Conservation (phyloP, 2,888 invertebrate genomes). For the Drosophila kanekoi region DNA sequence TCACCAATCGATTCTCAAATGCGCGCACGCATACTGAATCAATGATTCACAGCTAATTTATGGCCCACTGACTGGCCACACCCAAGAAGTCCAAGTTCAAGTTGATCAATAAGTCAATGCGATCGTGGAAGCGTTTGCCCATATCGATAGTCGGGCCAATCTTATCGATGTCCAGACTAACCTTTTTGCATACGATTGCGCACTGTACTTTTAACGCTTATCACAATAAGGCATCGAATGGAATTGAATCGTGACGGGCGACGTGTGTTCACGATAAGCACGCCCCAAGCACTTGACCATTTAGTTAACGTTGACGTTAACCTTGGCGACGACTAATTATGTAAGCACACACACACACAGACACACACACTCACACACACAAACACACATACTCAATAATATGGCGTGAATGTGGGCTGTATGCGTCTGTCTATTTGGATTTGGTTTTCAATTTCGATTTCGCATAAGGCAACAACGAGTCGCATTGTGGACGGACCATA, state of each 20-base stretch:
- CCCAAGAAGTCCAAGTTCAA: conserved; percentile 61
- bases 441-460: conserved; percentile 29
- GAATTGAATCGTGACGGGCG: conserved; percentile 4
- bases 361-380: too few species aligned
- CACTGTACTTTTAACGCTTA: conserved; percentile 19
- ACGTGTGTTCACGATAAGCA: conserved; percentile 31
- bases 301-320: conserved; percentile 41
- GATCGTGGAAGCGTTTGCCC: conserved; percentile 3
- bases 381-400: neutral
- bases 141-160: conserved; percentile 42
- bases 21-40: conserved; percentile 1
- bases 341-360: conserved; percentile 24
- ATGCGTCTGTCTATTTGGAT: conserved; percentile 17
- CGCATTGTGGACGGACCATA: conserved; percentile 37
- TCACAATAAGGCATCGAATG: conserved; percentile 18
- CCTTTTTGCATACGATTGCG: conserved; percentile 10
- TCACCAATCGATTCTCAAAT: neutral
- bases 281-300: conserved; percentile 47
- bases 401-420: conserved; percentile 7
- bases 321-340: conserved; percentile 52
- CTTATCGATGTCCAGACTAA: conserved; percentile 39
- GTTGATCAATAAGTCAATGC: conserved; percentile 34
- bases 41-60: conserved; percentile 38
- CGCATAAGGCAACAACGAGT: conserved; percentile 41
- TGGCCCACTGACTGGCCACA: conserved; percentile 46